Evolutionary conservation across 2,797 vertebrate genomes (phyloP), one percentile per base, ranked within the genome.

Genomic region (Chromobotia macracanthus): DNA sequence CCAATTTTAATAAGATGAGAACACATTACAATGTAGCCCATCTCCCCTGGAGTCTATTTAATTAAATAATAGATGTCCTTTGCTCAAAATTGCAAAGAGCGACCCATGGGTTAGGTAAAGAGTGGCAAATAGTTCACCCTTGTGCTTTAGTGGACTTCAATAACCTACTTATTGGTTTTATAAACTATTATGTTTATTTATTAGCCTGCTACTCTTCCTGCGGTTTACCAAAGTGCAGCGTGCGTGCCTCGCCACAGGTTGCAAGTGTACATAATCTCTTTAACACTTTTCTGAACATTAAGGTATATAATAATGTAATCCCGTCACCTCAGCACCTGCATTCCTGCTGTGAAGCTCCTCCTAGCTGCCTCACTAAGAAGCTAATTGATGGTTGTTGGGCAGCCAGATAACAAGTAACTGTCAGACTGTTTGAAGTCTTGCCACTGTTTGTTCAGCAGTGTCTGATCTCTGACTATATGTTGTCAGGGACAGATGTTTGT

Each of bases 41-140:
- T 80, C 81, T 80, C 50, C 80, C 55, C 77, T n/a, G 50, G 73
- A 82, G 80, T 83, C 82, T 75, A 81, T 83, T 87, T 87, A 80
- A 85, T n/a, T 86, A 85, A 85, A 82, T 80, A 86, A 85, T 83
- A 83, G 82, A 82, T 84, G 82, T 50, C 70, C 77, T 83, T 77
- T 77, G 73, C 77, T 82, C 77, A 82, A 80, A 75, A 55, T 79
- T 79, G 58, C 61, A 73, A 61, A 38, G 77, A 60, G 56, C 23
- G 55, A 77, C 58, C 69, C 56, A 79, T 72, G 60, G 65, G 55
- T 68, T 80, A 65, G 35, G 31, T 28, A 68, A 61, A 79, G 38
- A 71, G 50, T 38, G n/a, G 41, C 35, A 55, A 74, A 68, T 55
- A 25, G 44, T 60, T 70, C 48, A 41, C 63, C 75, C 19, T 55